phyloP scores from a whole-genome alignment of 2,888 invertebrate species.

The Timema podura region DNA sequence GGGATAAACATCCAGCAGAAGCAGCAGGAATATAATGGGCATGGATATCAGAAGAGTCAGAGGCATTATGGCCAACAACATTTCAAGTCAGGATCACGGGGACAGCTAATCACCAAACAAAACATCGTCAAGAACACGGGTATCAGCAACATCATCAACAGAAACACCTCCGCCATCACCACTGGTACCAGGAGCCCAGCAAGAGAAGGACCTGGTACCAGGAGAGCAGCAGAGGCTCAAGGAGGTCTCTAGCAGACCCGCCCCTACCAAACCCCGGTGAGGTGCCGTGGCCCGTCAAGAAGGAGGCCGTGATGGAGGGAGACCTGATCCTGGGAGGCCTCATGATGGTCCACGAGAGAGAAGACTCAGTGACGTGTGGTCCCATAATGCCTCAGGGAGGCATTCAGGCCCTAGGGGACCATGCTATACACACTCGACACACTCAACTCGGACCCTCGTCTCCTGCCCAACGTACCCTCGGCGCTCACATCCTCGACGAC shows the following conservation, averaged over 20 bases:
- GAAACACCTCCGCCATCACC: neutral
- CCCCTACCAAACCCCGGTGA: neutral
- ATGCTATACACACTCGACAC: conserved; percentile 88
- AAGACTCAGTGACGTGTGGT: conserved; percentile 83
- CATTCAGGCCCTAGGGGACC: conserved; percentile 80
- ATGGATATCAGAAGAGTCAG: too few species aligned
- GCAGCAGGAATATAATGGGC: too few species aligned
- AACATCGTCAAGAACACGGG: too few species aligned
- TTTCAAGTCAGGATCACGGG: too few species aligned
- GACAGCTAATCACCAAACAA: too few species aligned
- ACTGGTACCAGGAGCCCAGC: neutral
- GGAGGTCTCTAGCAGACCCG: neutral
- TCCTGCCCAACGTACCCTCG: conserved; percentile 76
- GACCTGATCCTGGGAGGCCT: conserved; percentile 84
- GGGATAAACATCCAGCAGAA: too few species aligned
- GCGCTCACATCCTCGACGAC: conserved; percentile 87
- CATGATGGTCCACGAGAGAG: conserved; percentile 93
- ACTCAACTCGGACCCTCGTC: conserved; percentile 60
- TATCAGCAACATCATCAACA: neutral
- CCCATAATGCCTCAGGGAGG: conserved; percentile 94
- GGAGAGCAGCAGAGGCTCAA: neutral
- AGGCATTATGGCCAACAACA: too few species aligned
- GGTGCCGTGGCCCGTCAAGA: conserved; percentile 71
- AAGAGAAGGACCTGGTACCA: neutral
- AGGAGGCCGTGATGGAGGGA: conserved; percentile 83